Evolutionary conservation across 2,113 vertebrate genomes (phyloP).

Genomic region (Rhinogobius similis): DNA sequence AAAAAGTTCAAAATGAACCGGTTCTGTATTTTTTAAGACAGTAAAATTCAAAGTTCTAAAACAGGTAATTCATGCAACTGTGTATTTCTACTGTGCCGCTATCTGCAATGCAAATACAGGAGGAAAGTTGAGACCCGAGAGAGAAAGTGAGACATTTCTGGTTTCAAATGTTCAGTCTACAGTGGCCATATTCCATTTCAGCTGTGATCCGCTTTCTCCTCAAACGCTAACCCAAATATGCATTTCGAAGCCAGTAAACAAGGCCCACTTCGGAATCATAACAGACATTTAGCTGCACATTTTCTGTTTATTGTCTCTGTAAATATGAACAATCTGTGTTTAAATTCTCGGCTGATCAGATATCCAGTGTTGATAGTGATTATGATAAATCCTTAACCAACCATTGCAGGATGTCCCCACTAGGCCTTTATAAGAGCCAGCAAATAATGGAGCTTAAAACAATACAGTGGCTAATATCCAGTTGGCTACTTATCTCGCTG

Average conservation of each 20-base stretch:
- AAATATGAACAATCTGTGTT: constrained; percentile 73
- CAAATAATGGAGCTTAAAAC: neutral
- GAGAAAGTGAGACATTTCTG: constrained; percentile 49
- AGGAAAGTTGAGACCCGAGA: constrained; percentile 37
- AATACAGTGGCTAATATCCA: neutral
- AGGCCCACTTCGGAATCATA: constrained; percentile 61
- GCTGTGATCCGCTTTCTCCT: constrained; percentile 52
- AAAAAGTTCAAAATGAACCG: too few species aligned
- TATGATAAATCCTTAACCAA: constrained; percentile 66
- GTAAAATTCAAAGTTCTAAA: too few species aligned
- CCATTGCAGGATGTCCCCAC: constrained; percentile 31
- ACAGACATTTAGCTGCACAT: constrained; percentile 65
- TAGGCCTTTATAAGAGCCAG: neutral
- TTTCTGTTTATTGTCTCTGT: constrained; percentile 66
- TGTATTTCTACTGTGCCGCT: neutral
- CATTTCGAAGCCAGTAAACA: constrained; percentile 71
- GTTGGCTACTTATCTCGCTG: neutral
- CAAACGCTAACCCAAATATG: constrained; percentile 65
- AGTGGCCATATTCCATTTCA: constrained; percentile 66
- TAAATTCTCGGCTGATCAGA: constrained; percentile 69
- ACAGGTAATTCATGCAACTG: neutral
- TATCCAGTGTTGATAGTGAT: constrained; percentile 71
- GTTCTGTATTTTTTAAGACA: too few species aligned
- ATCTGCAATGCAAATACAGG: constrained; percentile 4
- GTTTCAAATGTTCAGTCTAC: constrained; percentile 58